Percentiles rank a stretch among this genome's conserved stretches.
These are phyloP conservation scores for Lanistes nyassanus DNA, from an alignment of 1,140 invertebrate species.

Conservation along the genomic window DNA sequence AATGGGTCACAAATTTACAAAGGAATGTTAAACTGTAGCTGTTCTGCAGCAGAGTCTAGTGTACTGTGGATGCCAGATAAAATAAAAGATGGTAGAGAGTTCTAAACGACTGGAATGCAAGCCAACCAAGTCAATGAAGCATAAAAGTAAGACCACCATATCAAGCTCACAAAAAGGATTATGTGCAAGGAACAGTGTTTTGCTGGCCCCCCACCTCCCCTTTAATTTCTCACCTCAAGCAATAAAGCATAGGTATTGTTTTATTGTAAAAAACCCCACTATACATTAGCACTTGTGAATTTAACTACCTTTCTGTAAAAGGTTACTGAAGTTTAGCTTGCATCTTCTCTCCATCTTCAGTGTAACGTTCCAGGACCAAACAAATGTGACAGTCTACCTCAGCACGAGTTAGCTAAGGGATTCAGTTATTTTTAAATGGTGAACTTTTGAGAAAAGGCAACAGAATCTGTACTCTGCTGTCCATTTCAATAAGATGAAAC, in stretches of 20 bases:
- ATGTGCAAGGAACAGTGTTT: slow-evolving; percentile 10
- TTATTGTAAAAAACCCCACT: background rate
- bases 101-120: background rate
- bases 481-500: background rate
- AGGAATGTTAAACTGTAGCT: too few species aligned
- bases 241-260: background rate
- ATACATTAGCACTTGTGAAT: slow-evolving; percentile 3
- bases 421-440: background rate
- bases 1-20: too few species aligned
- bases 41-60: too few species aligned
- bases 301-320: background rate
- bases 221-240: background rate
- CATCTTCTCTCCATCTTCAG: background rate
- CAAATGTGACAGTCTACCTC: slow-evolving; percentile 12
- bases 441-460: background rate
- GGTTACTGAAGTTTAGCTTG: background rate
- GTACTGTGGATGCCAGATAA: too few species aligned
- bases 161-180: slow-evolving; percentile 2
- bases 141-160: slow-evolving; percentile 6
- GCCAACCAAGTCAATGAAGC: background rate
- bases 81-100: too few species aligned
- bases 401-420: background rate
- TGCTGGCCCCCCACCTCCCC: slow-evolving; percentile 8
- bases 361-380: slow-evolving; percentile 19
- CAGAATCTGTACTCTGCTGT: slow-evolving; percentile 4